Percentiles rank a stretch among this genome's conserved stretches.
Conservation (phyloP, 1,140 invertebrate species). For the Patella vulgata region DNA sequence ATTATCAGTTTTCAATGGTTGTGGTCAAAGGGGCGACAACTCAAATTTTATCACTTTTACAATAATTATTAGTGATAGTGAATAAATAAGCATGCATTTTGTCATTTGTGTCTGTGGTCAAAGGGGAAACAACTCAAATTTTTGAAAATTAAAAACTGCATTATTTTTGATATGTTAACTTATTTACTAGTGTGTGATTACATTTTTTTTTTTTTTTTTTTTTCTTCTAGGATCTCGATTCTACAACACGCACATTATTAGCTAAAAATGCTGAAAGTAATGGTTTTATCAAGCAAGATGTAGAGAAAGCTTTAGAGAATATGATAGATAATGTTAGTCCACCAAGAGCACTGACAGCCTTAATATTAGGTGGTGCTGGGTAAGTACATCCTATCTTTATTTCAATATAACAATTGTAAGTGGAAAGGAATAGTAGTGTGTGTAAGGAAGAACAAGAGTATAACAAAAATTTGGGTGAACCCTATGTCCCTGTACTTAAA, state of each 20-base stretch:
- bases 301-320: conserved; percentile 80
- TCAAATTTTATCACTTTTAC: background rate
- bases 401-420: no score
- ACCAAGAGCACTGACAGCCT: conserved; percentile 66
- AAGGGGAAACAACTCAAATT: no score
- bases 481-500: no score
- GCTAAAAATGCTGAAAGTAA: conserved; percentile 92
- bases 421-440: no score
- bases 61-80: background rate
- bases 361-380: conserved; percentile 74
- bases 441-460: no score
- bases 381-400: conserved; percentile 65
- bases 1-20: no score
- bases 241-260: conserved; percentile 81
- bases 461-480: no score
- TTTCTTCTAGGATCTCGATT: conserved; percentile 80
- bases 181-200: no score
- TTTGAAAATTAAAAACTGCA: no score
- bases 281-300: conserved; percentile 88
- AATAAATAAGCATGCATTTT: background rate
- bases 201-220: conserved; percentile 18
- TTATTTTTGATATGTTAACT: no score
- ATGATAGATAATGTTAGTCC: conserved; percentile 76
- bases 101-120: background rate
- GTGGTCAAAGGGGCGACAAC: no score